Evolutionary conservation across 2,888 invertebrate species (phyloP).

Genomic region (Tiphia femorata): DNA sequence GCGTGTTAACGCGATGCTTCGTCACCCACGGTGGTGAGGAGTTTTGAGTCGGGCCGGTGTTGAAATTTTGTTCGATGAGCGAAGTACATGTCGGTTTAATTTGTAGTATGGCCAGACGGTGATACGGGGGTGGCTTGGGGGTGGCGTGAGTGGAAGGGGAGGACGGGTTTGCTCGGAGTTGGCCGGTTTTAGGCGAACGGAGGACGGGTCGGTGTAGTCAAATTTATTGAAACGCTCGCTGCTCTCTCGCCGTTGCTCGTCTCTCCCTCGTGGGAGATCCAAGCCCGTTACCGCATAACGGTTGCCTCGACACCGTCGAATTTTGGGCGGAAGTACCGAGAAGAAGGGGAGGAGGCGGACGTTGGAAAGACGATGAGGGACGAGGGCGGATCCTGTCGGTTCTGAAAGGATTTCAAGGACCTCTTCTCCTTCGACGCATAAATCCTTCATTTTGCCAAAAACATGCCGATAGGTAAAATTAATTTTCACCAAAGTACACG

Average conservation of each 20-base stretch:
- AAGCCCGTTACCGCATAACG: constrained; percentile 35
- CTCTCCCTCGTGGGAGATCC: constrained; percentile 28
- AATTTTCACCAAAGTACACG: too few relatives aligned
- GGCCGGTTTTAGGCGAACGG: constrained; percentile 15
- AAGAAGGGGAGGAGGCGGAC: too few relatives aligned
- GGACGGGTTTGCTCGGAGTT: too few relatives aligned
- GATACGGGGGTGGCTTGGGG: constrained; percentile 10
- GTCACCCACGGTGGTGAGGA: constrained; percentile 36
- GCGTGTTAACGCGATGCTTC: constrained; percentile 48
- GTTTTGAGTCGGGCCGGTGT: constrained; percentile 46
- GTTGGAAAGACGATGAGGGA: too few relatives aligned
- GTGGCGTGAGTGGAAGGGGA: background rate
- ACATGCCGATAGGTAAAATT: too few relatives aligned
- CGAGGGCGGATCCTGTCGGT: too few relatives aligned
- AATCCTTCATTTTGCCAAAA: too few relatives aligned
- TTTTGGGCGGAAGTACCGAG: too few relatives aligned
- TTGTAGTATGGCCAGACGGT: constrained; percentile 43
- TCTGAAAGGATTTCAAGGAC: too few relatives aligned
- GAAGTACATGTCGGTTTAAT: constrained; percentile 49
- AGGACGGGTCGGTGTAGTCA: constrained; percentile 31
- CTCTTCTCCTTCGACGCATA: too few relatives aligned
- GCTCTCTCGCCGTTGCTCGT: constrained; percentile 26
- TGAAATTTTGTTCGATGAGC: constrained; percentile 52
- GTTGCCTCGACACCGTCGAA: constrained; percentile 26
- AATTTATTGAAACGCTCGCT: constrained; percentile 48